Evolutionary conservation across 2,113 vertebrate species (phyloP), one percentile per base, ranked within the genome.

Genomic region (Tamias sibiricus): DNA sequence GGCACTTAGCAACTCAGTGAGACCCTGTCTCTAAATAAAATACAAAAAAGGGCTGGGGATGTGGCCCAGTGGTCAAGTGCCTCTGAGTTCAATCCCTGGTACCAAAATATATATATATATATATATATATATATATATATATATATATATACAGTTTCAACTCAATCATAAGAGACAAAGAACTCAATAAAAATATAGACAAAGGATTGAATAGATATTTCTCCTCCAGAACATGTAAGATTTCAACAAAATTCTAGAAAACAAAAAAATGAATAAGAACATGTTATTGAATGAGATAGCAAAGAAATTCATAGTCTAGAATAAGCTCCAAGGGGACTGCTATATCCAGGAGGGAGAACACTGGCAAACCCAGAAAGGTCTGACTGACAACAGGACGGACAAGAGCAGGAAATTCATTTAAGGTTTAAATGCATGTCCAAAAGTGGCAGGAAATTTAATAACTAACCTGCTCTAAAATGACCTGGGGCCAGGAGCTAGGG

Each of bases 121-220:
- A n/a, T n/a, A n/a, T n/a, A n/a, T n/a, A n/a, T n/a, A n/a, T n/a
- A n/a, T n/a, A n/a, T n/a, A n/a, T n/a, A n/a, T n/a, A n/a, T n/a
- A n/a, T n/a, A n/a, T n/a, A n/a, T n/a, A n/a, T n/a, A 47, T 35
- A 79, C 37, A 83, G 1, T 64, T 79, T 66, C 52, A 69, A 40
- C 7, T 72, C n/a, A 62, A 54, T 52, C 35, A 52, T 54, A 71
- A 44, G n/a, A 28, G 59, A 83, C 59, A 94, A 72, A 52, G 42
- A 83, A 77, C 81, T 79, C 47, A 75, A 17, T 49, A 44, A 91
- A 94, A 87, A 94, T n/a, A 88, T 64, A 49, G 77, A 12, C 71
- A 88, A 88, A 79, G 14, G 3, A 64, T 84, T 62, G 17, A 83
- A 44, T 49, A 62, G 62, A 76, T 19, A 47, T 87, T 88, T 94